These are phyloP conservation scores for Synergus gifuensis DNA, from an alignment of 2,888 invertebrate genomes.

Conservation along the genomic window DNA sequence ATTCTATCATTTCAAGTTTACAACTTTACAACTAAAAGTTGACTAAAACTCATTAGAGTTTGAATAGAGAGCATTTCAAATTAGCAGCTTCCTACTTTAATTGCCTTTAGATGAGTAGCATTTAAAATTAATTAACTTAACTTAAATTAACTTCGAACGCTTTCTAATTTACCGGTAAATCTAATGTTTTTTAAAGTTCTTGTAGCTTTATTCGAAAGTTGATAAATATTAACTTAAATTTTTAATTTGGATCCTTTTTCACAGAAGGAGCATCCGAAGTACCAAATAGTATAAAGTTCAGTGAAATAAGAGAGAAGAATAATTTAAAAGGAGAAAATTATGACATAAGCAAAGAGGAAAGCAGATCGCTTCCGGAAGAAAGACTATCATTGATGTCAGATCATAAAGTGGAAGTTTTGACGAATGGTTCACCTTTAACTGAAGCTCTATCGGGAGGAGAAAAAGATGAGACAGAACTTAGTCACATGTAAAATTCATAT, in stretches of 20 bases:
- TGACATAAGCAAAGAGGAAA: conserved; percentile 12
- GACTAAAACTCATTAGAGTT: conserved; percentile 19
- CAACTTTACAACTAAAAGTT: conserved; percentile 21
- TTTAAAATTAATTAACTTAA: background rate
- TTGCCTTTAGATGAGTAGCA: background rate
- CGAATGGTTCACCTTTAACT: background rate
- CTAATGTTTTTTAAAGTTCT: background rate
- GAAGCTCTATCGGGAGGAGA: background rate
- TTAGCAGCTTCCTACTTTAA: conserved; percentile 4
- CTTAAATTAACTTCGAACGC: background rate
- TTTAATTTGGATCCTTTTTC: background rate
- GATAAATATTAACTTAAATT: background rate
- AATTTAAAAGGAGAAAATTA: conserved; percentile 9
- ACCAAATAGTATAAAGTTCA: conserved; percentile 13
- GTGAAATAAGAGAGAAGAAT: conserved; percentile 24
- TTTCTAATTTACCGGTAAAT: background rate
- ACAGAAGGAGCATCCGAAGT: background rate
- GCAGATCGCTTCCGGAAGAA: conserved; percentile 1
- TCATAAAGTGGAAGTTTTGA: conserved; percentile 19
- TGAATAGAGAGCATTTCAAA: conserved; percentile 2
- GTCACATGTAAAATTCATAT: background rate
- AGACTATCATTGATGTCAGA: conserved; percentile 26
- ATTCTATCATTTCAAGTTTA: background rate
- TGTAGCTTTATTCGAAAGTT: background rate
- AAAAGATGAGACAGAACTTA: background rate